Evolutionary conservation across 1,140 invertebrate genomes (phyloP), one percentile per base, ranked within the genome.

Genomic region (Drosophila kanapiae): DNA sequence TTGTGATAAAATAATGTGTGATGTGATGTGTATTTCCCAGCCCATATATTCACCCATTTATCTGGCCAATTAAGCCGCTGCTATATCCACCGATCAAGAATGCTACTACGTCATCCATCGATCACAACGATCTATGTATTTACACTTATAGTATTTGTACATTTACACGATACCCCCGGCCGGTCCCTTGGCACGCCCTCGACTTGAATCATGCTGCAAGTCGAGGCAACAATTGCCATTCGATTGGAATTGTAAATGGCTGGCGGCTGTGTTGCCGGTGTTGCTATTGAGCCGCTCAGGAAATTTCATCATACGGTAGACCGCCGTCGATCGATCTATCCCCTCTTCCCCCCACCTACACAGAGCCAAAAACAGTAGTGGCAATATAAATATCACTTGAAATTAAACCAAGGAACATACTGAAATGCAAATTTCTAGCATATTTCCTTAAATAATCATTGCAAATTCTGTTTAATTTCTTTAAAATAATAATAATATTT

Each of bases 241-340:
- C 71, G 57, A 74, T 75, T 75, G 71, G 69, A 75, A 74, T 75
- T 75, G 69, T 74, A 75, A 74, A 74, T 75, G 64, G 48, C 48
- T 33, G 61, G 33, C 31, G 59, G 45, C 37, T 33, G 43, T 29
- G 7, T 48, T 45, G 62, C 40, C 42, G 47, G 33, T 23, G 7
- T 35, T 70, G 69, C 43, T 49, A 35, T 72, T 72, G 68, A 72
- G 51, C 18, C 68, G 67, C 37, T 72, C 68, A 60, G 67, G 61
- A 72, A 72, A 72, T 72, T 72, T 72, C 70, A 72, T 72, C 70
- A 72, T 72, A 42, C 67, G 16, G 31, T 45, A 29, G 56, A 60
- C 45, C 53, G 47, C 29, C 54, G 33, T 23, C 18, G 33, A 69
- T 51, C 65, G 65, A 56, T 77, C 54, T 57, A 57, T 60, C 23